These are phyloP conservation scores for Xylota sylvarum DNA, from an alignment of 2,888 invertebrate genomes.

Conservation along the genomic window DNA sequence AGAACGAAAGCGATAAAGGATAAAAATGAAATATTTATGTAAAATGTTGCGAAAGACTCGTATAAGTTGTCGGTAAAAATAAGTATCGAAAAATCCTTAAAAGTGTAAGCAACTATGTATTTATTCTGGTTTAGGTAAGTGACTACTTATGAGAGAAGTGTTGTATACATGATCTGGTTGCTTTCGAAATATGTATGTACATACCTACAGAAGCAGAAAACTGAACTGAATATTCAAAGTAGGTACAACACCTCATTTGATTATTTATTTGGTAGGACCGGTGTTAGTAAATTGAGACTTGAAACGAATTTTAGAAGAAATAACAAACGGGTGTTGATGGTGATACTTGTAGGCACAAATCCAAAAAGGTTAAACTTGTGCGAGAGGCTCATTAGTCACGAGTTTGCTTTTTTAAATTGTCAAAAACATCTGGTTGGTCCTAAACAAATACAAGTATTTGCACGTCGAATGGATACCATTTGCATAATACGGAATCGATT, in stretches of 20 bases:
- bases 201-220: not conserved
- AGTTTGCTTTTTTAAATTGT: not conserved
- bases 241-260: not conserved
- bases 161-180: not conserved
- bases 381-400: not conserved
- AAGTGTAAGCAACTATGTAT: not conserved
- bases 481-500: not conserved
- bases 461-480: not conserved
- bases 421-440: not conserved
- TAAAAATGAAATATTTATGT: slow-evolving; percentile 41
- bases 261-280: not conserved
- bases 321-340: not conserved
- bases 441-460: slow-evolving; percentile 5
- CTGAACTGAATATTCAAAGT: not conserved
- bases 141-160: not conserved
- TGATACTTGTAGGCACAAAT: not conserved
- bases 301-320: not conserved
- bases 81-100: not conserved
- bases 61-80: not conserved
- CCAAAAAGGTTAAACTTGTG: not conserved
- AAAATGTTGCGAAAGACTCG: slow-evolving; percentile 35
- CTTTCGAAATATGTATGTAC: too few relatives aligned
- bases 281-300: not conserved
- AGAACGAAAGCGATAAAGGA: not conserved
- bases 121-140: not conserved